A percentile compares a stretch with the other conserved stretches of the same genome.
Conservation (phyloP, 1,140 invertebrate species). For the Drosophila watanabei region DNA sequence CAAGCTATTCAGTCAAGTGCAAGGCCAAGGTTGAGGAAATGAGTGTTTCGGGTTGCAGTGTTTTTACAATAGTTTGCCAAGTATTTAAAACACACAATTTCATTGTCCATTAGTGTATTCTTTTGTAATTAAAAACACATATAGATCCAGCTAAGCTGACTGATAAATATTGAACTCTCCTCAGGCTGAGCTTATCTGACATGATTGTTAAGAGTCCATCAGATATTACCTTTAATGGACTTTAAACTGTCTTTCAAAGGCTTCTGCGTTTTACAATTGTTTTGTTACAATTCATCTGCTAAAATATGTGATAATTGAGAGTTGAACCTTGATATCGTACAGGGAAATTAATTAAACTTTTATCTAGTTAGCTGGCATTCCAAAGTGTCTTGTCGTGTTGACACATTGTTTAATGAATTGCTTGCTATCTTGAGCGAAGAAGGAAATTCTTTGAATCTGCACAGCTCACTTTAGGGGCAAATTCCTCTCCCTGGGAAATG, state of each 20-base stretch:
- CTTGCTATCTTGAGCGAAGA: constrained; percentile 16
- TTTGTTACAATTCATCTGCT: neutral
- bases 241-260: constrained; percentile 6
- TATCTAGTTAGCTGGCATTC: constrained; percentile 41
- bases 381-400: constrained; percentile 1
- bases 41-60: neutral
- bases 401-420: constrained; percentile 43
- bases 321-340: constrained; percentile 19
- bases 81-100: neutral
- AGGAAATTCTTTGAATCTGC: constrained; percentile 14
- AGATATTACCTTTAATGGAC: constrained; percentile 3
- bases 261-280: constrained; percentile 10
- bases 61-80: too few relatives aligned
- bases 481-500: constrained; percentile 22
- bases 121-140: neutral
- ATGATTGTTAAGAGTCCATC: constrained; percentile 1
- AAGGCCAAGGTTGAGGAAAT: constrained; percentile 18
- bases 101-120: neutral
- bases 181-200: neutral
- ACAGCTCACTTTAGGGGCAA: constrained; percentile 2
- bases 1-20: constrained; percentile 23
- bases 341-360: constrained; percentile 32
- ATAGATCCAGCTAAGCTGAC: neutral
- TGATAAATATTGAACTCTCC: constrained; percentile 6
- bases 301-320: constrained; percentile 24